Evolutionary conservation across 35 echinoderm and acorn worm genomes (phyloP).

Genomic region (Stichopus chloronotus): DNA sequence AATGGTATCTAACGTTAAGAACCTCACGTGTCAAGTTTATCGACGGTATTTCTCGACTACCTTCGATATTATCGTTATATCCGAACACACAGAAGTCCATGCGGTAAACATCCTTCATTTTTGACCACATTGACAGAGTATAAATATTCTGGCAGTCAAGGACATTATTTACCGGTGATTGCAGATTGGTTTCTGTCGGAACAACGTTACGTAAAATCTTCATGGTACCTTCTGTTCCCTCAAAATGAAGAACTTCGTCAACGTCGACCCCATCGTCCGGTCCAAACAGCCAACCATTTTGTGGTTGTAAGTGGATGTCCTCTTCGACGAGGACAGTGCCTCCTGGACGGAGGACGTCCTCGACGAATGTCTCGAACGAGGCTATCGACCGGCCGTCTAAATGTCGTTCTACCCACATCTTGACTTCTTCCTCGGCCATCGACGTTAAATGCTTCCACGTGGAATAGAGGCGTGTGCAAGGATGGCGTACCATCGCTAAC

Average conservation of each 20-base stretch:
- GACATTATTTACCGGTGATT: not conserved
- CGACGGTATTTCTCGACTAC: not conserved
- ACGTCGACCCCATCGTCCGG: not conserved
- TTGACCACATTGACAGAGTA: not conserved
- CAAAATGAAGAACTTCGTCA: not conserved
- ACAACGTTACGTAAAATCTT: not conserved
- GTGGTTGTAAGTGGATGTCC: not conserved
- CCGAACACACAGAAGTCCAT: constrained; percentile 20
- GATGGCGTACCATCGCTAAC: constrained; percentile 2
- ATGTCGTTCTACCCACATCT: not conserved
- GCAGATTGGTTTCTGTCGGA: not conserved
- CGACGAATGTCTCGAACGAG: constrained; percentile 22
- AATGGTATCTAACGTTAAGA: not conserved
- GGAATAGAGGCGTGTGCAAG: not conserved
- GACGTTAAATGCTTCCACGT: not conserved
- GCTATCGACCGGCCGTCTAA: not conserved
- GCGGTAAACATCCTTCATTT: not conserved
- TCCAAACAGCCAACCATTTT: not conserved
- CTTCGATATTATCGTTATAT: not conserved
- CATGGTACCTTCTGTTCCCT: not conserved
- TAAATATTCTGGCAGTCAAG: not conserved
- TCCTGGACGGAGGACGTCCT: not conserved
- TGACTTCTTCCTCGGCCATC: not conserved
- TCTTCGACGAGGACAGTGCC: not conserved
- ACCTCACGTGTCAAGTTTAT: not conserved